A percentile compares a stretch with the other conserved stretches of the same genome.
These are phyloP conservation scores for Corythornis cristatus DNA, from an alignment of 2,113 vertebrate genomes.

Conservation along the genomic window DNA sequence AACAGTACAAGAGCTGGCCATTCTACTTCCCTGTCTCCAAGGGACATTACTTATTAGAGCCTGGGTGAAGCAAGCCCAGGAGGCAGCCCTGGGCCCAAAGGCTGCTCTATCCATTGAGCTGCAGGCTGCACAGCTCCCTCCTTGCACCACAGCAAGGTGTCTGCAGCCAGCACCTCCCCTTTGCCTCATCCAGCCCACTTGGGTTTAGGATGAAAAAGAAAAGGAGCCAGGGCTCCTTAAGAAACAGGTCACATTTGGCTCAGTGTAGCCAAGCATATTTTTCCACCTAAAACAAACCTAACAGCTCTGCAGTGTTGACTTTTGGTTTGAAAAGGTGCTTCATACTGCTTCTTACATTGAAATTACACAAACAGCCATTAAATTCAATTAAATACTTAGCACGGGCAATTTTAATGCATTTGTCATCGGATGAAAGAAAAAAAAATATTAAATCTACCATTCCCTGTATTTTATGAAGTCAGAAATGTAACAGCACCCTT, in stretches of 20 bases:
- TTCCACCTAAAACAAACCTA: not conserved
- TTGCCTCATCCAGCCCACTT: not conserved
- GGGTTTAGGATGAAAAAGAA: not conserved
- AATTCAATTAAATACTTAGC: not conserved
- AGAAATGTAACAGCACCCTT: not conserved
- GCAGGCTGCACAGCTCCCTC: not conserved
- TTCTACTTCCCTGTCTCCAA: not conserved
- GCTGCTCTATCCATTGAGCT: accelerated
- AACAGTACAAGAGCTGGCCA: not conserved
- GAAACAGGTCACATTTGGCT: not conserved
- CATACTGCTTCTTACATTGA: not conserved
- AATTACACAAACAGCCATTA: not conserved
- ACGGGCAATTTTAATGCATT: not conserved
- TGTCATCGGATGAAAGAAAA: not conserved
- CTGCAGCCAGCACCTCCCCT: not conserved
- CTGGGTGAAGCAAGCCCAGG: not conserved
- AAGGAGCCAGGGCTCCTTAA: not conserved
- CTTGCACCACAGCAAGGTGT: not conserved
- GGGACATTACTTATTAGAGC: not conserved
- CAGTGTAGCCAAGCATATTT: not conserved
- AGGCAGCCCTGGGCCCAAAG: not conserved
- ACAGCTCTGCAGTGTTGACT: not conserved
- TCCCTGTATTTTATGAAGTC: not conserved
- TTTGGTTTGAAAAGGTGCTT: not conserved
- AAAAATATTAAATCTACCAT: not conserved